Conservation (phyloP, 2,888 invertebrate species). For the Anoplius nigerrimus region DNA sequence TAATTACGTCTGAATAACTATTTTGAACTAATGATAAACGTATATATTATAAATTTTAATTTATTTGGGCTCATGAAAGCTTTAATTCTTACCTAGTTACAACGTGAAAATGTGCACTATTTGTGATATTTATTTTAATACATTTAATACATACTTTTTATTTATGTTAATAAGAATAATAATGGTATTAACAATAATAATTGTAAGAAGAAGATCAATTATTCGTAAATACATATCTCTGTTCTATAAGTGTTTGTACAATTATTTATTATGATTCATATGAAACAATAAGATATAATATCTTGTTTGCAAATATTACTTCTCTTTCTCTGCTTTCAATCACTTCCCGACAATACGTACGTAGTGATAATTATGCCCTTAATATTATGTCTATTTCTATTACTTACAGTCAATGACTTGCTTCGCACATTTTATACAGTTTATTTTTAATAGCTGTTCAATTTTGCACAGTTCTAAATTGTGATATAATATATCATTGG, state of each 20-base stretch:
- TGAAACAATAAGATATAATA: conserved; percentile 62
- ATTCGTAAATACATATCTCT: conserved; percentile 61
- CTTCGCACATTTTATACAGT: too few species aligned
- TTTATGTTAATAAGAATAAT: conserved; percentile 23
- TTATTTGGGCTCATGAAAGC: background rate
- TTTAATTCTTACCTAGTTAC: background rate
- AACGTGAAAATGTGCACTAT: conserved; percentile 5
- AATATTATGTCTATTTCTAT: conserved; percentile 22
- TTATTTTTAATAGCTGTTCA: too few species aligned
- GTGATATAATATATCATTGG: conserved; percentile 6
- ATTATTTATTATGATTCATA: conserved; percentile 58
- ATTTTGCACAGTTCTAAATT: background rate
- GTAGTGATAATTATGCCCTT: conserved; percentile 16
- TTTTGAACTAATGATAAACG: conserved; percentile 5
- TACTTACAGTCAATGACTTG: conserved; percentile 41
- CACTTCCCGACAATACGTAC: background rate
- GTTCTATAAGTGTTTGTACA: conserved; percentile 69
- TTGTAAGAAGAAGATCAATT: conserved; percentile 52
- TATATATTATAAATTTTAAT: conserved; percentile 11
- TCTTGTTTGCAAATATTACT: conserved; percentile 42
- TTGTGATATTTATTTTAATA: conserved; percentile 30
- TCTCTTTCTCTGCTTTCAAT: conserved; percentile 32
- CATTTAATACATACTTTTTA: conserved; percentile 26
- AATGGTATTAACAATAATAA: conserved; percentile 22
- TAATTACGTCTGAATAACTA: conserved; percentile 8